Conservation (phyloP, 1,140 invertebrate species). For the Papilio helenus region DNA sequence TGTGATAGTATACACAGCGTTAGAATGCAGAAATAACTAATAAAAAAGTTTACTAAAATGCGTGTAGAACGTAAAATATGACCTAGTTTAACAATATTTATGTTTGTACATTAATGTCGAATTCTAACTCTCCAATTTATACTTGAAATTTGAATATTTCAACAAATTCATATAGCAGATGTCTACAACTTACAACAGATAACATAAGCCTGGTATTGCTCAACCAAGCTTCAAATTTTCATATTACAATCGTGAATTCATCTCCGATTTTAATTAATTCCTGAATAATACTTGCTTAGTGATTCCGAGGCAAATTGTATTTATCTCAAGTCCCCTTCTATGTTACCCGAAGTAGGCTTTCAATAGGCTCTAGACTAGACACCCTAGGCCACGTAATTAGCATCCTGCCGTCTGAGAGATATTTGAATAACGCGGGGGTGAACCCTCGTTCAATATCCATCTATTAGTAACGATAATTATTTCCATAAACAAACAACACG, state of each 20-base stretch:
- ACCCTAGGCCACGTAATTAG: slow-evolving; percentile 76
- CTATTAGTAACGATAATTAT: too few species aligned
- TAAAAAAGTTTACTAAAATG: too few species aligned
- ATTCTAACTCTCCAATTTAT: too few species aligned
- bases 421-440: slow-evolving; percentile 71
- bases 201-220: not conserved
- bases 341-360: slow-evolving; percentile 61
- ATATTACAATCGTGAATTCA: slow-evolving; percentile 25
- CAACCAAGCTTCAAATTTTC: slow-evolving; percentile 29
- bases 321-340: slow-evolving; percentile 51
- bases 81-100: too few species aligned
- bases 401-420: slow-evolving; percentile 73
- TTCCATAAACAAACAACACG: too few species aligned
- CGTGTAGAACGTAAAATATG: too few species aligned
- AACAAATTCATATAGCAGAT: not conserved
- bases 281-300: slow-evolving; percentile 36
- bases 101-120: too few species aligned
- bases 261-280: slow-evolving; percentile 37
- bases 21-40: not conserved
- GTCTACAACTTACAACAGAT: not conserved
- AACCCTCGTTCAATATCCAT: too few species aligned
- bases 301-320: slow-evolving; percentile 43
- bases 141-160: not conserved
- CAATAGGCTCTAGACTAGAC: slow-evolving; percentile 71
- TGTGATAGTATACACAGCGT: not conserved